These are phyloP conservation scores for Columba guinea DNA, from an alignment of 2,797 vertebrate species.

Conservation along the genomic window DNA sequence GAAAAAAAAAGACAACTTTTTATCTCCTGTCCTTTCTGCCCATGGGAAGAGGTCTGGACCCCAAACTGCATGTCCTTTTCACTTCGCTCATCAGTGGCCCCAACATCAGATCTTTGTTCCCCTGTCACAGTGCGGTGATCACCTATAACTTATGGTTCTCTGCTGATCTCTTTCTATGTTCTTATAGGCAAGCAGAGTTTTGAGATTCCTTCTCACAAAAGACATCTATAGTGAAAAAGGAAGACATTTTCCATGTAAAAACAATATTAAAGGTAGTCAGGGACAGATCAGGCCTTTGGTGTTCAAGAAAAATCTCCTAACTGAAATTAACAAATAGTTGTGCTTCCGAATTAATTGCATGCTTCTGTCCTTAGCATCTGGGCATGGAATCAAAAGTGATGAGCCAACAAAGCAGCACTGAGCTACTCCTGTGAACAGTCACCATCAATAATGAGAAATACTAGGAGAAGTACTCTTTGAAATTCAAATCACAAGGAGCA, in stretches of 20 bases:
- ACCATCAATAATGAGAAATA: conserved; percentile 12
- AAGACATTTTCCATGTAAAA: neutral
- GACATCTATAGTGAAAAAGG: neutral
- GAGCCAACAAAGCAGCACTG: conserved; percentile 35
- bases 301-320: neutral
- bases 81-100: neutral
- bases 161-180: neutral
- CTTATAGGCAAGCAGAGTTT: neutral
- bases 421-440: neutral
- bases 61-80: neutral
- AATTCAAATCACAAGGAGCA: conserved; percentile 32
- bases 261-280: neutral
- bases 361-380: conserved; percentile 19
- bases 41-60: neutral
- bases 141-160: neutral
- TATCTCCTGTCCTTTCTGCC: neutral
- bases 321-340: neutral
- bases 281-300: neutral
- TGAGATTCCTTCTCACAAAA: neutral
- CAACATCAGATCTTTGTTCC: neutral
- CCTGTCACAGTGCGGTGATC: neutral
- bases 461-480: neutral
- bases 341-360: conserved; percentile 18
- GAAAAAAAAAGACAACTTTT: neutral
- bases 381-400: conserved; percentile 42